Evolutionary conservation across 2,888 invertebrate species (phyloP), one percentile per base, ranked within the genome.

Genomic region (Notodonta dromedarius): DNA sequence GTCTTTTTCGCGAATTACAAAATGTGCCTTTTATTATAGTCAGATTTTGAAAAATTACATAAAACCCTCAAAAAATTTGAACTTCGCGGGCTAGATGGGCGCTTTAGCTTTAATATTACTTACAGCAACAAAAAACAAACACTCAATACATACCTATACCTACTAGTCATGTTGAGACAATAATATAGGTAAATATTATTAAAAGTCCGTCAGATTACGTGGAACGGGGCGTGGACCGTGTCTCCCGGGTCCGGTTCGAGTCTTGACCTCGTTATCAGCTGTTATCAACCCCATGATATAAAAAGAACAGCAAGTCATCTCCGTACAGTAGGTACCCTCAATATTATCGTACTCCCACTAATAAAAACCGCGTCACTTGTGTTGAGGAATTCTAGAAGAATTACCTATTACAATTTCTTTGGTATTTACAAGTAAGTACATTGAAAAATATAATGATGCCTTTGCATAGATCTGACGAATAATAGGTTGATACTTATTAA

Each of bases 361-460:
- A 13, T 4, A 44, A 54, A 7, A 48, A 50, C 51, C 56, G 52
- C 24, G 24, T 24, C 24, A 24, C 24, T 24, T 24, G 24, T 24
- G 24, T 24, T 24, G 24, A 24, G 24, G 24, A 24, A 24, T 24
- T 24, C 24, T 24, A 24, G 24, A 24, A 24, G 24, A 2, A 24
- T 24, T 52, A 52, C 58, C 51, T 6, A 50, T 5, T 39, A 54
- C 40, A 54, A 52, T 56, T 52, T 53, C 44, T 0, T 51, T 9
- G 24, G 24, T 24, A 2, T 2, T 2, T 2, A 24, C 5, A 11
- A 63, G 60, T 59, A 66, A 63, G 53, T 54, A 2, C 24, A 24
- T 24, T 24, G 24, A 24, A 24, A 24, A 24, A 24, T 24, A 24
- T 1, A 24, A 24, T 24, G 24, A 24, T 24, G 24, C 24, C 2